Evolutionary conservation across 92 coral and sea anemone genomes (phyloP).

Genomic region (Hydrozoanthus gracilis): DNA sequence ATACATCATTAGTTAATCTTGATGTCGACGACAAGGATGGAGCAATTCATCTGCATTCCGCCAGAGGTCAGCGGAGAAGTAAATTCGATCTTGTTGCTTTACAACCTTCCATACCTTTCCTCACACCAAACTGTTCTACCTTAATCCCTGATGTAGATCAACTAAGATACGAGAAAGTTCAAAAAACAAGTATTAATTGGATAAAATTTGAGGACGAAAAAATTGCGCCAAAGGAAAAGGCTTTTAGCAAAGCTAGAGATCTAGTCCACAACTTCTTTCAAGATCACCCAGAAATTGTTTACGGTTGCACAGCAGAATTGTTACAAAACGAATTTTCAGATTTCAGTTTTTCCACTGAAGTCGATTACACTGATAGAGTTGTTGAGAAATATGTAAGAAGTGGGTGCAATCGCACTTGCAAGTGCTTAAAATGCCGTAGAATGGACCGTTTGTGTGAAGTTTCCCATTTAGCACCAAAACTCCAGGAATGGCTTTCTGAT

Average conservation of each 20-base stretch:
- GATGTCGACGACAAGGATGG: conserved; percentile 53
- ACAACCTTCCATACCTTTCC: conserved; percentile 77
- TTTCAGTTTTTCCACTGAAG: background rate
- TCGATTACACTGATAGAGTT: background rate
- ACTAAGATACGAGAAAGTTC: background rate
- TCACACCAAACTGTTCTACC: conserved; percentile 61
- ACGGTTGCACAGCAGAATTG: conserved; percentile 48
- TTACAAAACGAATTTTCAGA: conserved; percentile 54
- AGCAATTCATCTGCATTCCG: conserved; percentile 50
- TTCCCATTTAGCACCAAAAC: background rate
- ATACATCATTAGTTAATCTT: conserved; percentile 66
- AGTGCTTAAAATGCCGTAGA: too few relatives aligned
- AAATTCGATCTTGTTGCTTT: conserved; percentile 51
- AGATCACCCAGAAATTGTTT: conserved; percentile 67
- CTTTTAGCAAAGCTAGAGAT: background rate
- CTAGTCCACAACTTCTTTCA: conserved; percentile 64
- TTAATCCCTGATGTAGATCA: conserved; percentile 40
- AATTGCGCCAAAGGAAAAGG: background rate
- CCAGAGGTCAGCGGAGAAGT: conserved; percentile 52
- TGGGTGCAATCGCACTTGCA: background rate
- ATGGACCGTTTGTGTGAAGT: background rate
- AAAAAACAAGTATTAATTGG: background rate
- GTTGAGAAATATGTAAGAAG: background rate
- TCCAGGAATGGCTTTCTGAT: conserved; percentile 60
- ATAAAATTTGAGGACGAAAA: background rate